These are phyloP conservation scores for Hydrocynus forskahlii DNA, from an alignment of 2,797 vertebrate species.

Conservation along the genomic window DNA sequence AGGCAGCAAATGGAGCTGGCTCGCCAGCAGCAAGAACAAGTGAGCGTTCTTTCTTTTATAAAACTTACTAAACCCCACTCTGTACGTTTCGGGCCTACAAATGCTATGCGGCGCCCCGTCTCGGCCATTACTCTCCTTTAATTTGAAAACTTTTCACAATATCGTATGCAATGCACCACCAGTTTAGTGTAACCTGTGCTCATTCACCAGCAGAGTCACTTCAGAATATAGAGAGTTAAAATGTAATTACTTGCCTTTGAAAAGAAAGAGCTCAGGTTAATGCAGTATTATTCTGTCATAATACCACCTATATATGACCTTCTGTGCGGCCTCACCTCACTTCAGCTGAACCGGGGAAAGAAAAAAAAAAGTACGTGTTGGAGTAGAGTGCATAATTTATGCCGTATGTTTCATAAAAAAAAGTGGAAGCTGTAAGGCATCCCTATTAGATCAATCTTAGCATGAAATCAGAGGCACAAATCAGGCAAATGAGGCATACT, in stretches of 20 bases:
- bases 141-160: conserved; percentile 27
- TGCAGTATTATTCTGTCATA: conserved; percentile 57
- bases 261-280: conserved; percentile 72
- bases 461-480: conserved; percentile 79
- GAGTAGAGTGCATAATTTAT: conserved; percentile 66
- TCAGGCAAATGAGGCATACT: conserved; percentile 85
- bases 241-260: conserved; percentile 59
- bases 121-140: conserved; percentile 57
- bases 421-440: conserved; percentile 73
- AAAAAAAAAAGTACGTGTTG: conserved; percentile 52
- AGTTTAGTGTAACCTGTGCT: conserved; percentile 52
- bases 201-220: conserved; percentile 64
- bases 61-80: too few species aligned
- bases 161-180: conserved; percentile 39
- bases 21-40: conserved; percentile 99
- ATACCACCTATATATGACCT: conserved; percentile 56
- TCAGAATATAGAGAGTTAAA: conserved; percentile 69
- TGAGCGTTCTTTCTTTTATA: conserved; percentile 61
- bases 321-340: conserved; percentile 29
- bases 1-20: conserved; percentile 99
- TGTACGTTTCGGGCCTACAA: not conserved
- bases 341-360: conserved; percentile 58
- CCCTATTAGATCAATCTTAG: conserved; percentile 80
- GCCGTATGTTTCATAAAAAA: conserved; percentile 75
- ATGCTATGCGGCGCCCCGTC: not conserved